These are phyloP conservation scores for Protodeltote pygarga DNA, from an alignment of 2,888 invertebrate species.

Conservation along the genomic window DNA sequence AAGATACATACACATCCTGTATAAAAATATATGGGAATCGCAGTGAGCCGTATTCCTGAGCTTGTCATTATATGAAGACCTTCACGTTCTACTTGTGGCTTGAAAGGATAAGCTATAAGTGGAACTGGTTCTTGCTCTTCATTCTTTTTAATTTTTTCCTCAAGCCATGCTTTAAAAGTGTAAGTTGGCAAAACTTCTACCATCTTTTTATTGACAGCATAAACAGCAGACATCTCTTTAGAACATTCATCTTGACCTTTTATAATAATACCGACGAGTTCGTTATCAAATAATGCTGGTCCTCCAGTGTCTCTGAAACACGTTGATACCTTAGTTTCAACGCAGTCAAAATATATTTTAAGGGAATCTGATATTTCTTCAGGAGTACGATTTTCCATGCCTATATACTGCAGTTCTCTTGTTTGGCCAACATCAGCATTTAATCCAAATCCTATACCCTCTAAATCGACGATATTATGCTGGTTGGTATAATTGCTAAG, in stretches of 20 bases:
- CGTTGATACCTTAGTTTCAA: conserved; percentile 74
- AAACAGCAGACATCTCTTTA: conserved; percentile 68
- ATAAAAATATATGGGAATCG: conserved; percentile 14
- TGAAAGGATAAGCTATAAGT: conserved; percentile 63
- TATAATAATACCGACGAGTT: conserved; percentile 72
- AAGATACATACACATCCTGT: conserved; percentile 28
- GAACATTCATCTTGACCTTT: conserved; percentile 70
- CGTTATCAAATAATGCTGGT: conserved; percentile 69
- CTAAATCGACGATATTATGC: conserved; percentile 61
- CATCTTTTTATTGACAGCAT: conserved; percentile 71
- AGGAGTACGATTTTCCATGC: conserved; percentile 65
- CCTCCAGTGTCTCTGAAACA: conserved; percentile 80
- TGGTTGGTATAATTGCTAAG: conserved; percentile 68
- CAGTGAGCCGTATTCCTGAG: conserved; percentile 7
- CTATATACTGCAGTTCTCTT: conserved; percentile 72
- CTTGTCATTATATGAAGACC: conserved; percentile 51
- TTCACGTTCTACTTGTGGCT: conserved; percentile 46
- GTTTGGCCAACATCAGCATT: conserved; percentile 69
- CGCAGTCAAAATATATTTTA: conserved; percentile 71
- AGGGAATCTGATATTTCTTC: conserved; percentile 45
- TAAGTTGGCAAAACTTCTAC: conserved; percentile 69
- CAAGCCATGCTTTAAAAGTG: conserved; percentile 75
- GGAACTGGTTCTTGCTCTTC: conserved; percentile 57
- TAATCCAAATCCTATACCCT: conserved; percentile 75
- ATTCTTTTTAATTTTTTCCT: conserved; percentile 71